Conservation (phyloP, 2,888 invertebrate species). For the Eupithecia exiguata region DNA sequence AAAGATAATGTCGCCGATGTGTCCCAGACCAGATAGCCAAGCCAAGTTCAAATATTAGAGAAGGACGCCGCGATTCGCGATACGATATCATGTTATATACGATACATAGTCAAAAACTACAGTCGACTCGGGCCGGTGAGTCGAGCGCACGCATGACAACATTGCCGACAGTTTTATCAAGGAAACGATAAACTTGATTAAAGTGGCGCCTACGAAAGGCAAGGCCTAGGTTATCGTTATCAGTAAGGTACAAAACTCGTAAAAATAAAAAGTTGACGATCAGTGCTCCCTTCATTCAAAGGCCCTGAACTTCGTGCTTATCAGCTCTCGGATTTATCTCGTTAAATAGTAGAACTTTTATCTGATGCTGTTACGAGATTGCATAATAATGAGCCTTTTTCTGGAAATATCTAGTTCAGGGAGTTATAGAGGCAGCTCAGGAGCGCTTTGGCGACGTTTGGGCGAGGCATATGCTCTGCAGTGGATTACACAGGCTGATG, state of each 20-base stretch:
- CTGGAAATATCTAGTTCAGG: background rate
- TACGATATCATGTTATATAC: too few relatives aligned
- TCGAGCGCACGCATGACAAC: constrained; percentile 45
- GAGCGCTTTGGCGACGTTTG: constrained; percentile 5
- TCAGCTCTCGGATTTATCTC: constrained; percentile 44
- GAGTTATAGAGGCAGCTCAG: background rate
- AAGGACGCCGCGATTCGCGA: constrained; percentile 60
- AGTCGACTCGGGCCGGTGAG: constrained; percentile 57
- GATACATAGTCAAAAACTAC: constrained; percentile 55
- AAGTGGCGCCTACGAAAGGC: constrained; percentile 1
- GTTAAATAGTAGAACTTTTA: constrained; percentile 32
- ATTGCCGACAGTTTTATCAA: background rate
- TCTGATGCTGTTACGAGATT: constrained; percentile 39
- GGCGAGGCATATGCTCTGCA: background rate
- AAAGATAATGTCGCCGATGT: constrained; percentile 50
- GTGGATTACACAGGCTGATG: background rate
- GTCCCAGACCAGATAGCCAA: constrained; percentile 51
- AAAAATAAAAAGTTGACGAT: constrained; percentile 42
- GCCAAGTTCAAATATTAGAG: constrained; percentile 69
- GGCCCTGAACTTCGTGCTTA: constrained; percentile 44
- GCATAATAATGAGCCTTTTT: constrained; percentile 35
- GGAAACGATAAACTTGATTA: constrained; percentile 35
- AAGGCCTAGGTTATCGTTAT: constrained; percentile 53
- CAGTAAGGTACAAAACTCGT: constrained; percentile 30
- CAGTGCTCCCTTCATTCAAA: constrained; percentile 44